Evolutionary conservation across 2,888 invertebrate genomes (phyloP).

Genomic region (Heliconius ethilla): DNA sequence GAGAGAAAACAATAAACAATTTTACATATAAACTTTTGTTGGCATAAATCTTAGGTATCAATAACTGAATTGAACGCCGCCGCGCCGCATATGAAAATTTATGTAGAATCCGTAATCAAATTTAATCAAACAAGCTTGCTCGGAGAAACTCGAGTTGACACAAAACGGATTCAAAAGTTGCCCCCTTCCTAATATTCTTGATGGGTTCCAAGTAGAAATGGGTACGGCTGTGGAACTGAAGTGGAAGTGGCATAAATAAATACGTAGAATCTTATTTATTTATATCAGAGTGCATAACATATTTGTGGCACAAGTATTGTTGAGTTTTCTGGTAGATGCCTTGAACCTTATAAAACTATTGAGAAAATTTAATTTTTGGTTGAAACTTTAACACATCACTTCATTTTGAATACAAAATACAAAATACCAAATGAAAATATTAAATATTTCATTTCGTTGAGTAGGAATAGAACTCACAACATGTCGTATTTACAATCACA

Average conservation of each 20-base stretch:
- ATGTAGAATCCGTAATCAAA: conserved; percentile 43
- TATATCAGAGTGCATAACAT: no score
- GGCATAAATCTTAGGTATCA: conserved; percentile 22
- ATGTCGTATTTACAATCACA: no score
- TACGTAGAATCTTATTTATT: not conserved
- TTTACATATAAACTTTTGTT: conserved; percentile 13
- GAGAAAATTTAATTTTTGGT: no score
- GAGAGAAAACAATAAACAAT: no score
- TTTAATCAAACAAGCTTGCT: conserved; percentile 45
- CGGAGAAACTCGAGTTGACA: conserved; percentile 47
- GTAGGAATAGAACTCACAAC: no score
- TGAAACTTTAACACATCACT: no score
- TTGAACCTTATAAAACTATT: no score
- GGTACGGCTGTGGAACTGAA: conserved; percentile 1
- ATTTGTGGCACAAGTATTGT: no score
- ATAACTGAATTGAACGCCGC: conserved; percentile 37
- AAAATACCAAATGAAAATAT: no score
- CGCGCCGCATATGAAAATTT: conserved; percentile 40
- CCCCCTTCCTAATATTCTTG: conserved; percentile 48
- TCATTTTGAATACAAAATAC: no score
- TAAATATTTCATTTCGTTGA: no score
- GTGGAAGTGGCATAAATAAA: not conserved
- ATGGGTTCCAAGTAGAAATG: conserved; percentile 35
- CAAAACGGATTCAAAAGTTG: conserved; percentile 50
- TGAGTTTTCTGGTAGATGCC: no score